A percentile compares a stretch with the other conserved stretches of the same genome.
These are phyloP conservation scores for Mus pahari DNA, from an alignment of 2,113 vertebrate species.

Conservation along the genomic window DNA sequence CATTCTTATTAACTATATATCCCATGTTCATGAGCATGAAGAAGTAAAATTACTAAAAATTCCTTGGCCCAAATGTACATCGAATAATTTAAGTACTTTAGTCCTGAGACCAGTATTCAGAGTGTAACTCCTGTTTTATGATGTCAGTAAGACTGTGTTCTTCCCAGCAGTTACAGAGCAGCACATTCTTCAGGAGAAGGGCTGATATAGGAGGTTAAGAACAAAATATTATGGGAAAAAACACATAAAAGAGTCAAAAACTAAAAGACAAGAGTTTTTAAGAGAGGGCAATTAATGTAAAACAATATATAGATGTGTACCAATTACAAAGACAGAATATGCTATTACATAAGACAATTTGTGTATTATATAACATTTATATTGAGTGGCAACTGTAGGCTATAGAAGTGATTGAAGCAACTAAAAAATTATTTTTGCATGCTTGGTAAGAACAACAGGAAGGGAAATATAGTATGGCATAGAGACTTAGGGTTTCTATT, in stretches of 20 bases:
- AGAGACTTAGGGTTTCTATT: not conserved
- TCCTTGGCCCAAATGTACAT: not conserved
- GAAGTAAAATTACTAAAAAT: not conserved
- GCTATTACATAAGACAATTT: constrained; percentile 3
- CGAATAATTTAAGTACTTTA: not conserved
- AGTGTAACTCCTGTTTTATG: not conserved
- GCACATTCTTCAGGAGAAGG: not conserved
- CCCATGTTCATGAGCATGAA: not conserved
- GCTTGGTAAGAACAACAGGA: not conserved
- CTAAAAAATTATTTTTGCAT: not conserved
- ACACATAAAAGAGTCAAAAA: not conserved
- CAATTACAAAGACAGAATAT: not conserved
- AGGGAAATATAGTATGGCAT: not conserved
- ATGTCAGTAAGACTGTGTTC: not conserved
- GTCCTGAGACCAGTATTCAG: not conserved
- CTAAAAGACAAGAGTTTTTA: not conserved
- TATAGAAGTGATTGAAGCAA: not conserved
- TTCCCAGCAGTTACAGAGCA: not conserved
- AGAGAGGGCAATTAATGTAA: not conserved
- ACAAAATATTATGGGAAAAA: not conserved
- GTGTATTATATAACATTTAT: not conserved
- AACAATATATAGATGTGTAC: not conserved
- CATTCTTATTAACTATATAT: not conserved
- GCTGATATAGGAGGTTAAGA: not conserved
- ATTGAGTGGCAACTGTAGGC: not conserved